Evolutionary conservation across 1,140 invertebrate species (phyloP).

Genomic region (Eubasilissa regina): DNA sequence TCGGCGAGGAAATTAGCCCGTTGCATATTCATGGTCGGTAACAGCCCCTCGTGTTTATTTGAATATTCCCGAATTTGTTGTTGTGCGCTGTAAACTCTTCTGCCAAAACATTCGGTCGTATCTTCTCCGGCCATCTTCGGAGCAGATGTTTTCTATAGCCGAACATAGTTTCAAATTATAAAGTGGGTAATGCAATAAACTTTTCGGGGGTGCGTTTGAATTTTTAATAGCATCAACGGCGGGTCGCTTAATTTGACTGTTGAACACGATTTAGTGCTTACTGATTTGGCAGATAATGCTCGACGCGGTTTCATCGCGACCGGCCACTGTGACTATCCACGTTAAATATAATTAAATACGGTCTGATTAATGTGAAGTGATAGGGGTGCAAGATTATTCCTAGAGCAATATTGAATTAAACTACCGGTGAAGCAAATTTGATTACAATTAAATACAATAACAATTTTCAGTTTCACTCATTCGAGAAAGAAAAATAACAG

Average conservation of each 20-base stretch:
- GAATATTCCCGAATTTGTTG: constrained; percentile 43
- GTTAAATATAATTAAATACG: constrained; percentile 28
- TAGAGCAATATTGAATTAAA: constrained; percentile 36
- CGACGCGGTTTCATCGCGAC: constrained; percentile 16
- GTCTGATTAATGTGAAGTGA: neutral
- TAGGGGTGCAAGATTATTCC: constrained; percentile 22
- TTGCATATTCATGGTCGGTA: constrained; percentile 56
- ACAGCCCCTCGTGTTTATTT: constrained; percentile 20
- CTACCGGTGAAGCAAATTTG: neutral
- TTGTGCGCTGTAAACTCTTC: constrained; percentile 38
- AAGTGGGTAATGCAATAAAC: constrained; percentile 47
- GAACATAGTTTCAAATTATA: constrained; percentile 44
- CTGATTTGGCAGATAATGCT: constrained; percentile 33
- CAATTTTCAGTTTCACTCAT: neutral
- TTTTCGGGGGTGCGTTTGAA: constrained; percentile 47
- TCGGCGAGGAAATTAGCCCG: constrained; percentile 41
- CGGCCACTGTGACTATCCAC: constrained; percentile 25
- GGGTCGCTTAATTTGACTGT: constrained; percentile 47
- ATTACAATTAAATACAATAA: constrained; percentile 6
- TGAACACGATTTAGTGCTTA: constrained; percentile 47
- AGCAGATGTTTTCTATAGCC: constrained; percentile 54
- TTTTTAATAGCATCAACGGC: constrained; percentile 36
- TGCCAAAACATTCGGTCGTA: constrained; percentile 53
- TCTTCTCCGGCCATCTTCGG: constrained; percentile 43
- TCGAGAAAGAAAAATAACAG: neutral